Base-by-base conservation (phyloP, 2,888 invertebrate genomes). In the Bruchidius siliquastri region DNA sequence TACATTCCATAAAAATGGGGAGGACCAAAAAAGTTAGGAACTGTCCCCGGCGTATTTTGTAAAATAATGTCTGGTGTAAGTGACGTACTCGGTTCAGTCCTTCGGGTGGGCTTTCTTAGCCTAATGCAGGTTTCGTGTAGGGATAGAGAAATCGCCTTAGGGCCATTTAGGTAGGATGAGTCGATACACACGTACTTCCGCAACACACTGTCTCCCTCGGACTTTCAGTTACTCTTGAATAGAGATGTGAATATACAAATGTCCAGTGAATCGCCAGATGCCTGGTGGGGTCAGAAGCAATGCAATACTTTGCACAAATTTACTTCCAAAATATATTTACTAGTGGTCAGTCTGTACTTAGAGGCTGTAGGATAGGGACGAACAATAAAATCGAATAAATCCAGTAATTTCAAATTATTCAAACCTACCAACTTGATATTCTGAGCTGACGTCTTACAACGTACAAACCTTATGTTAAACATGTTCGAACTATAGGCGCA, bases 111-210 rank as follows among this genome's bases (percentile, higher is more conserved):
- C 84, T 83, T 84, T 84, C 83, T 84, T 84, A 80, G 82, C 81
- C 83, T 86, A 86, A 86, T 86, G 86, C 86, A 86, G 83, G 82
- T 86, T 84, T 81, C 86, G 85, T 86, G 86, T 86, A 83, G 85
- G 84, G 85, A 84, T 82, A 82, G 80, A 80, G 81, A 85, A 86
- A 86, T 86, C 85, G 85, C 86, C 85, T 86, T 86, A 85, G 85
- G 86, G 84, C 81, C 83, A 81, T 81, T 71, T 49, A 18, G 21
- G 13, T 13, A 13, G 22, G 22, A 22, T 21, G 68, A 49, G 71
- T 20, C 26, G 32, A 71, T 32, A 26, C 71, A 22, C 26, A 26
- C 26, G 49, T 32, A 26, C 32, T 71, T 71, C 21, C 22, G 26
- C 20, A 1, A 70, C 32, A 71, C 30, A 71, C 49, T 49, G 49